Base-by-base conservation (phyloP, 2,113 vertebrate species). In the Petrocephalus zakoni region DNA sequence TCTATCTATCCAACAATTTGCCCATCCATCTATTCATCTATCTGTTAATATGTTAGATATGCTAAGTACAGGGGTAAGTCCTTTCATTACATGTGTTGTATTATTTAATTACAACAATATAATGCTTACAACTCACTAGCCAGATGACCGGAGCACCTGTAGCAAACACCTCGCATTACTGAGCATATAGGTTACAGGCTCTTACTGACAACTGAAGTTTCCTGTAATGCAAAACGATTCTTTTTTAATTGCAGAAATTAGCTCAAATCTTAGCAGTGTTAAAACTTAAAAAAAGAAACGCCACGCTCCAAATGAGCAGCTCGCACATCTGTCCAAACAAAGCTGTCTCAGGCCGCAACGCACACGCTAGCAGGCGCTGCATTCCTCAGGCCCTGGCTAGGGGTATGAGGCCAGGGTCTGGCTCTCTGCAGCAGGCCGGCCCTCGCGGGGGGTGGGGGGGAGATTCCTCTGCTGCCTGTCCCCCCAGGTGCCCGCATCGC, bases 241-340 rank as follows among this genome's bases (percentile, higher is more conserved):
- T 68, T 25, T 68, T 68, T n/a, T 13, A 29, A 68, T 29, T 13
- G 25, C 2, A 29, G 19, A 81, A 46, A 9, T 42, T 17, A 29
- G 75, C 46, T 46, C 15, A 81, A 81, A 81, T 19, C 21, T 61
- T 17, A 49, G 61, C 25, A 68, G 34, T 81, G 75, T 22, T 21
- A 42, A 46, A 46, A 81, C 37, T 22, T 42, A 85, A 13, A 85
- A 87, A 22, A 61, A 51, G 64, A 85, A 88, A 52, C 25, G 51
- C 78, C 82, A 61, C 87, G 90, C 90, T 92, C 90, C 88, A 88
- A 90, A 91, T 90, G 89, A 92, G 94, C 93, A 92, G 92, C 93
- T 94, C 89, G 91, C 92, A 94, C 94, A 95, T 95, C 94, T 95
- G 95, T 95, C 92, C 93, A 95, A 96, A 95, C 93, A 95, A 90